phyloP scores from a whole-genome alignment of 2,113 vertebrate genomes.

The Aspiorhynchus laticeps region DNA sequence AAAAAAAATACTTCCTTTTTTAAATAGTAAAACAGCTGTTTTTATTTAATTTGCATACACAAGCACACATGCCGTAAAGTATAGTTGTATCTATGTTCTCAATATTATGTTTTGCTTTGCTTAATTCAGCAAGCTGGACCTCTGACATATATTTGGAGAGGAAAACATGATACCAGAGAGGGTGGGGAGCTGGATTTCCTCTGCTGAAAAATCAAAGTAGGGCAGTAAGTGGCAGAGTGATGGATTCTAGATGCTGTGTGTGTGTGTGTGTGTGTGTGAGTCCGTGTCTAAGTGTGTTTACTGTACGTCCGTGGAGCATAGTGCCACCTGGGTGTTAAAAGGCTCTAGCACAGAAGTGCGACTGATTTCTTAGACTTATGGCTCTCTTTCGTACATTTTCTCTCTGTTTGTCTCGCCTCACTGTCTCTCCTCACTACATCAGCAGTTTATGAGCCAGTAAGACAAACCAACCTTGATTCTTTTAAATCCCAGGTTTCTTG shows the following conservation, averaged over 20 bases:
- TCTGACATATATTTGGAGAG: slow-evolving; percentile 7
- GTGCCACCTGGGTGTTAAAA: slow-evolving; percentile 46
- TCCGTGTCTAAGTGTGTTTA: slow-evolving; percentile 29
- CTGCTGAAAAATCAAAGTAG: slow-evolving; percentile 16
- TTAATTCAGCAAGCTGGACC: background rate
- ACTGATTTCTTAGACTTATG: slow-evolving; percentile 20
- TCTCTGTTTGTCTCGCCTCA: background rate
- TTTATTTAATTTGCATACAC: background rate
- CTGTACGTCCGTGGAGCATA: slow-evolving; percentile 28
- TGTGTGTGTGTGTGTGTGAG: slow-evolving; percentile 29
- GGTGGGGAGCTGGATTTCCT: slow-evolving; percentile 2
- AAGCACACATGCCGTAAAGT: background rate
- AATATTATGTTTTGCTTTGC: slow-evolving; percentile 17
- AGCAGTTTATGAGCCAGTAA: slow-evolving; percentile 21
- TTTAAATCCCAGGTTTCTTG: background rate
- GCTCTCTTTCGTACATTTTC: slow-evolving; percentile 9
- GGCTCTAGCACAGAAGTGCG: slow-evolving; percentile 49
- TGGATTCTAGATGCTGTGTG: slow-evolving; percentile 31
- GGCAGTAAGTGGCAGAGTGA: slow-evolving; percentile 13
- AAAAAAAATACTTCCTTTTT: background rate
- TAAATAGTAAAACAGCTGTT: background rate
- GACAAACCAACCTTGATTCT: background rate
- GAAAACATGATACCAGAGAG: slow-evolving; percentile 9
- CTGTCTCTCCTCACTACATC: slow-evolving; percentile 34
- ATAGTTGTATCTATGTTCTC: background rate